phyloP scores from a whole-genome alignment of 2,113 vertebrate species.

The Salminus brasiliensis region DNA sequence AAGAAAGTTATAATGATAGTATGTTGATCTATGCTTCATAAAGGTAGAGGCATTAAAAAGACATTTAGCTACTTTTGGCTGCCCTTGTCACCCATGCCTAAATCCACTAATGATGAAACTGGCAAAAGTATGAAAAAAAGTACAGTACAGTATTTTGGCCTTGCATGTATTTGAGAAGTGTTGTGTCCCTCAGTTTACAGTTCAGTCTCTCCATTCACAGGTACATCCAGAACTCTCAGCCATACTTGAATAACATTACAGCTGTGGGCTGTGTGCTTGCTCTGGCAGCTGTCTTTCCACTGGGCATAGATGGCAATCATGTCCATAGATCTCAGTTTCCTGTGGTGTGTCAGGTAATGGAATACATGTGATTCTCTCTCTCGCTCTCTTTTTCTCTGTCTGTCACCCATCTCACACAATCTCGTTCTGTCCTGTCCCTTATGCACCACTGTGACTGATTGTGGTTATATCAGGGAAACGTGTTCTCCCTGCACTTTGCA shows the following conservation, averaged over 20 bases:
- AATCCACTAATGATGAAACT: too few species aligned
- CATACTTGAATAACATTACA: conserved; percentile 92
- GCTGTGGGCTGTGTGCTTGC: conserved; percentile 90
- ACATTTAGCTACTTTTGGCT: too few species aligned
- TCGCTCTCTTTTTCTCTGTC: background rate
- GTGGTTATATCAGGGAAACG: background rate
- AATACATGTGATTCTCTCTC: background rate
- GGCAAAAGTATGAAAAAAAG: too few species aligned
- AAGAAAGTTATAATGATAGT: too few species aligned
- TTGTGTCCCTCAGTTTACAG: background rate
- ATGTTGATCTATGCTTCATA: too few species aligned
- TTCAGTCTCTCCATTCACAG: conserved; percentile 60
- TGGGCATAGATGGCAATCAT: conserved; percentile 88
- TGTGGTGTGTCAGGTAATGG: conserved; percentile 87
- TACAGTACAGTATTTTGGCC: background rate
- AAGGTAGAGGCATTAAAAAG: too few species aligned
- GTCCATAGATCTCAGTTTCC: conserved; percentile 83
- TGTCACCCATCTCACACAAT: background rate
- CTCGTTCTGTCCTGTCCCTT: conserved; percentile 66
- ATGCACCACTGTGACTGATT: conserved; percentile 4
- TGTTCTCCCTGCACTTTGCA: background rate
- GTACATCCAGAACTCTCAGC: conserved; percentile 95
- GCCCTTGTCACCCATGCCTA: too few species aligned
- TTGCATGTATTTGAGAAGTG: background rate
- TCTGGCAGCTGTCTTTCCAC: conserved; percentile 85